Base-by-base conservation (phyloP, 37 sponge, comb jelly and placozoan genomes). In the Halichondria panicea region DNA sequence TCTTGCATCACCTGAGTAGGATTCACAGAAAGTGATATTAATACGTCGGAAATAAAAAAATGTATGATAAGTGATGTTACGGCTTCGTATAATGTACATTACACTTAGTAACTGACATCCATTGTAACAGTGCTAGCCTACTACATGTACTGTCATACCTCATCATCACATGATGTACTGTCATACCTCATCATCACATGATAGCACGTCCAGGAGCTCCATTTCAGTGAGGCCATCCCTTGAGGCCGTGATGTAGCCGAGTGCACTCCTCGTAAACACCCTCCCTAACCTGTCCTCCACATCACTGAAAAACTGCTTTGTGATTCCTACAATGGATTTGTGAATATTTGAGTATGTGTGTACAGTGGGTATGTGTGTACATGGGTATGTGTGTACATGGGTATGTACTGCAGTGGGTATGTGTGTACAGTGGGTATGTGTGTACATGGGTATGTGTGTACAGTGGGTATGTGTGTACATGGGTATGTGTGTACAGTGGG, bases 191-290 rank as follows among this genome's bases (percentile, higher is more conserved):
- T 43, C 28, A 63, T 93, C 88, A 56, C 46, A 64, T 8, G 83
- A n/a, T 28, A 93, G 59, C 7, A 93, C 62, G 61, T 93, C 94
- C 35, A 87, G 25, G 4, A 93, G 12, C 53, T 93, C 94, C 52
- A 76, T 6, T 45, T 90, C 94, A 34, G 84, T 80, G 54, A 93
- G 65, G 19, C 94, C 94, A 66, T 63, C 44, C 34, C 68, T 81
- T 6, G 92, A 25, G 30, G 77, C 72, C 22, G 88, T 60, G 31
- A 93, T 76, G 46, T 79, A 90, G 22, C 63, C 75, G 13, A 86
- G 68, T 32, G 50, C 37, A 21, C 74, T 82, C 4, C 56, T 36
- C 19, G 82, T 65, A 27, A 93, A 67, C 19, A 44, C 21, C 19
- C 66, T 24, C 1, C 92, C 92, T 61, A 63, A 56, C 36, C 44